phyloP scores from a whole-genome alignment of 1,140 invertebrate genomes.

The Hormaphis cornu region DNA sequence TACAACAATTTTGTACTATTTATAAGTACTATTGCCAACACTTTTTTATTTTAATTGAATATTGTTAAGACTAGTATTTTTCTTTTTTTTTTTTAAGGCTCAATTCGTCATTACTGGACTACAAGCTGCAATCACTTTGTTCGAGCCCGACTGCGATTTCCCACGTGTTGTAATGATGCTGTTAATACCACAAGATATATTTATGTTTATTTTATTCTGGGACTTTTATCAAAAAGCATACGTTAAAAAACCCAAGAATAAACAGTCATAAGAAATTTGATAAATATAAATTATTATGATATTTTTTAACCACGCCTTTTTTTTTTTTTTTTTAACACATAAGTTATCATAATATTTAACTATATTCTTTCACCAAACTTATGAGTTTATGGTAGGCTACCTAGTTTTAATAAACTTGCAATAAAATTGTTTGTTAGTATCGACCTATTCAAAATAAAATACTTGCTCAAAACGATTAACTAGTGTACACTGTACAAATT shows the following conservation, averaged over 20 bases:
- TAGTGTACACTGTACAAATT: too few species aligned
- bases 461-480: too few species aligned
- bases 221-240: slow-evolving; percentile 82
- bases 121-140: slow-evolving; percentile 56
- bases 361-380: too few species aligned
- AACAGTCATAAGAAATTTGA: background rate
- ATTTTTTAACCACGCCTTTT: background rate
- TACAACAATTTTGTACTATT: too few species aligned
- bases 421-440: too few species aligned
- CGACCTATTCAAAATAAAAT: too few species aligned
- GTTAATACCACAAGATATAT: slow-evolving; percentile 59
- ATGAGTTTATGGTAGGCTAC: too few species aligned
- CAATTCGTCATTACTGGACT: slow-evolving; percentile 64
- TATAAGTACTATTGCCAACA: background rate
- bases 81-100: slow-evolving; percentile 43
- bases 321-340: background rate
- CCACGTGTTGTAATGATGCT: slow-evolving; percentile 52
- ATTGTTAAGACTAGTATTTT: background rate
- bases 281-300: background rate
- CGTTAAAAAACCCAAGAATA: slow-evolving; percentile 1
- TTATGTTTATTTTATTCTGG: slow-evolving; percentile 70
- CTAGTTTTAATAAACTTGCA: too few species aligned
- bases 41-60: background rate
- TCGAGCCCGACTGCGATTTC: slow-evolving; percentile 61
- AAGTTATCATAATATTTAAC: background rate